phyloP scores from a whole-genome alignment of 92 coral and sea anemone species.

The Palythoa grandiflora region DNA sequence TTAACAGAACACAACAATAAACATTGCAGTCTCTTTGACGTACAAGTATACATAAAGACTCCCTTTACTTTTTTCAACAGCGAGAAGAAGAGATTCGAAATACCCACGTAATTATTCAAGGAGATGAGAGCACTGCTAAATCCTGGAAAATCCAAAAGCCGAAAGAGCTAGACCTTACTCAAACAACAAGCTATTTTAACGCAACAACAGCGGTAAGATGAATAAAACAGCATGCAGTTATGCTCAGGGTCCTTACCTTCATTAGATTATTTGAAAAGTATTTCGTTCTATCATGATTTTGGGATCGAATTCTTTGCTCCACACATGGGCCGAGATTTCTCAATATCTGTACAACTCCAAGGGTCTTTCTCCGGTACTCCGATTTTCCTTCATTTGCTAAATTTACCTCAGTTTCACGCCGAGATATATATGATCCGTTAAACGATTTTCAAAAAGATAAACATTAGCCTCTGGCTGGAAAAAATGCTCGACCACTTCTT shows the following conservation, averaged over 20 bases:
- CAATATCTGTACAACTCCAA: no score
- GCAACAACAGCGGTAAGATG: slow-evolving; percentile 74
- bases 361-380: no score
- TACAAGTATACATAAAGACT: background rate
- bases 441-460: no score
- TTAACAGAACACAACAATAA: background rate
- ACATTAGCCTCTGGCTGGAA: no score
- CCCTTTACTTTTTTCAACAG: slow-evolving; percentile 41
- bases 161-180: slow-evolving; percentile 69
- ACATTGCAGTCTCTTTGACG: background rate
- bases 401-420: no score
- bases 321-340: no score
- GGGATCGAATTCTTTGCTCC: background rate
- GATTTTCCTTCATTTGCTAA: no score
- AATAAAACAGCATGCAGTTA: background rate
- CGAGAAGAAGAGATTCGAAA: slow-evolving; percentile 78
- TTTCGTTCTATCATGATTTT: background rate
- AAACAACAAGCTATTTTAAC: slow-evolving; percentile 83
- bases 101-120: slow-evolving; percentile 76
- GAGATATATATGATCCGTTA: no score
- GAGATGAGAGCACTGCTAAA: slow-evolving; percentile 66
- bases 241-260: background rate
- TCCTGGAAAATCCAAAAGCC: slow-evolving; percentile 82
- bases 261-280: background rate
- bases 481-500: no score